Evolutionary conservation across 2,797 vertebrate species (phyloP).

Genomic region (Hypotaenidia okinawae): DNA sequence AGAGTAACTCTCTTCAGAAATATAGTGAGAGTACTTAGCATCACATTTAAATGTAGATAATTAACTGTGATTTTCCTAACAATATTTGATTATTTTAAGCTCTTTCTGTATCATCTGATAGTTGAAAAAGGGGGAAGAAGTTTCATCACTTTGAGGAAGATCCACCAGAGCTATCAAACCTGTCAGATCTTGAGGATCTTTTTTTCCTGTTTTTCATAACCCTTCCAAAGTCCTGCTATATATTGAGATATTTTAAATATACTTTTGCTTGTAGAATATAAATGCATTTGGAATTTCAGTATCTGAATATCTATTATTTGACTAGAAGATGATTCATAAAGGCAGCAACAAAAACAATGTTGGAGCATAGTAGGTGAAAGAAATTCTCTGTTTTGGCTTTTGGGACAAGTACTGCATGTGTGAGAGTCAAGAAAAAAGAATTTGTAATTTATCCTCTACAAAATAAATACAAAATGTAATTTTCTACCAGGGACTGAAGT

Average conservation of each 20-base stretch:
- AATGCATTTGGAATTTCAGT: not conserved
- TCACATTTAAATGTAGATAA: not conserved
- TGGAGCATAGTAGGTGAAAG: not conserved
- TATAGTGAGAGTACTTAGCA: not conserved
- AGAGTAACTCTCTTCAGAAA: not conserved
- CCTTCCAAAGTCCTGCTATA: not conserved
- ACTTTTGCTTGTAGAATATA: not conserved
- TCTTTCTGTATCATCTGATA: not conserved
- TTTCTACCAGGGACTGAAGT: not conserved
- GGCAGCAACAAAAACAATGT: not conserved
- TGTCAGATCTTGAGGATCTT: not conserved
- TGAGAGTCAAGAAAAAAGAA: not conserved
- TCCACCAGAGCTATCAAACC: not conserved
- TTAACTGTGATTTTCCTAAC: not conserved
- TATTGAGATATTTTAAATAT: not conserved
- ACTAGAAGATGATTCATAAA: not conserved
- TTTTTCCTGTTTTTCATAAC: not conserved
- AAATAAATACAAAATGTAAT: not conserved
- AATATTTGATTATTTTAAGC: not conserved
- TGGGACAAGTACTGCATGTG: not conserved
- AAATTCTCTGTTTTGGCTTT: not conserved
- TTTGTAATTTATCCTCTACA: not conserved
- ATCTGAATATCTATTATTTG: not conserved
- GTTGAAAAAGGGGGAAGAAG: not conserved
- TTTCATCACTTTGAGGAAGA: not conserved